Evolutionary conservation across 2,888 invertebrate genomes (phyloP).

Genomic region (Plebejus argus): DNA sequence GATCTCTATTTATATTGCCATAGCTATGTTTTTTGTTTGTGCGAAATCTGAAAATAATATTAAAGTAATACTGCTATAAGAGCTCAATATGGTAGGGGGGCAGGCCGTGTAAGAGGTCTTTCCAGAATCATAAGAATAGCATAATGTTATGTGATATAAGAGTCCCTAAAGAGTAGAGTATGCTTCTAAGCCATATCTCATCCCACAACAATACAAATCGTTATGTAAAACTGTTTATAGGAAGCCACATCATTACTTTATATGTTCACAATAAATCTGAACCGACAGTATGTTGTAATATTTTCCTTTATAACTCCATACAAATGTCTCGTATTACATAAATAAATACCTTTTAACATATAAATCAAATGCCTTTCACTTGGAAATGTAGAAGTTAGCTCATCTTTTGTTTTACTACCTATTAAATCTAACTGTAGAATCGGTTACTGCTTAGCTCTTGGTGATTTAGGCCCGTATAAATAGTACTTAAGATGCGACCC

Average conservation of each 20-base stretch:
- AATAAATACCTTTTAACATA: conserved; percentile 37
- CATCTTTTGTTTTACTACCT: conserved; percentile 35
- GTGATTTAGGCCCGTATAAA: no score
- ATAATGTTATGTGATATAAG: neutral
- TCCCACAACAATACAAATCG: neutral
- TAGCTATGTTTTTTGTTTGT: no score
- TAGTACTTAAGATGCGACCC: no score
- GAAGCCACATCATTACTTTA: conserved; percentile 20
- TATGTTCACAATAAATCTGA: conserved; percentile 14
- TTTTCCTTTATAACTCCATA: conserved; percentile 40
- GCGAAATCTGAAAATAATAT: no score
- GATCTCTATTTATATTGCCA: no score
- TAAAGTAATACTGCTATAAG: no score
- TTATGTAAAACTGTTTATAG: conserved; percentile 12
- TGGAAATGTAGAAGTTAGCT: conserved; percentile 34
- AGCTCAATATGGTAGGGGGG: no score
- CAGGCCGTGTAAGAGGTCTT: no score
- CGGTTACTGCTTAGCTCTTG: neutral
- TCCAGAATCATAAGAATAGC: neutral
- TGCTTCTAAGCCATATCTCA: neutral
- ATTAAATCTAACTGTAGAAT: conserved; percentile 14
- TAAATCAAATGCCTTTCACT: conserved; percentile 41
- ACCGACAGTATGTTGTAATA: conserved; percentile 23
- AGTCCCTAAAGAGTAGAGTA: neutral
- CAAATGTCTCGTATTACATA: conserved; percentile 39